A percentile compares a stretch with the other conserved stretches of the same genome.
Conservation (phyloP, 2,888 invertebrate genomes). For the Bruchidius siliquastri region DNA sequence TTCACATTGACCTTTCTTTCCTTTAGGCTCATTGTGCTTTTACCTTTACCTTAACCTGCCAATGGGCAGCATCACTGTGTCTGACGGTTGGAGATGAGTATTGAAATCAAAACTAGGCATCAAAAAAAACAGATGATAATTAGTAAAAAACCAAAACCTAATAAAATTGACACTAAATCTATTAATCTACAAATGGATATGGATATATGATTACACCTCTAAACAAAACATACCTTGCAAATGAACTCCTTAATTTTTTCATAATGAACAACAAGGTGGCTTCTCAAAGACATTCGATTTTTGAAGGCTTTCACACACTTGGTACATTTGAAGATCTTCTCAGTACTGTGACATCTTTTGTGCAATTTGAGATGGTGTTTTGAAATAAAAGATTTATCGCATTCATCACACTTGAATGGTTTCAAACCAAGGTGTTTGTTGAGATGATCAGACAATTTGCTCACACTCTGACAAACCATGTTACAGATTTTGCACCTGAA, state of each 20-base stretch:
- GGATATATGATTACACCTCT: too few relatives aligned
- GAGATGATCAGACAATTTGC: conserved; percentile 33
- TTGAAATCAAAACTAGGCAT: too few relatives aligned
- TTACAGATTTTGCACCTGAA: conserved; percentile 32
- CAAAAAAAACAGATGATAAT: too few relatives aligned
- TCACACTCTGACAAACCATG: conserved; percentile 30
- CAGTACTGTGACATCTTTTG: conserved; percentile 31
- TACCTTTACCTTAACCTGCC: too few relatives aligned
- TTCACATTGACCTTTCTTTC: too few relatives aligned
- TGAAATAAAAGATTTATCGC: conserved; percentile 31
- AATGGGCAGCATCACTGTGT: too few relatives aligned
- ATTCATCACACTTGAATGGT: conserved; percentile 33
- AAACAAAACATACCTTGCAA: conserved; percentile 28
- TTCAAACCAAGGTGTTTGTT: conserved; percentile 33
- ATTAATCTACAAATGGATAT: too few relatives aligned
- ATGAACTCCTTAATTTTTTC: conserved; percentile 30
- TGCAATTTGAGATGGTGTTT: conserved; percentile 33
- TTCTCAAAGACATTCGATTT: conserved; percentile 30
- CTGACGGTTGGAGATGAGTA: too few relatives aligned
- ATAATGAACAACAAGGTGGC: conserved; percentile 31
- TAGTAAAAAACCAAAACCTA: too few relatives aligned
- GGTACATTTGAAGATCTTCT: conserved; percentile 29
- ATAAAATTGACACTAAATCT: too few relatives aligned
- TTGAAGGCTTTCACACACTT: conserved; percentile 34
- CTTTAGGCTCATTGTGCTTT: too few relatives aligned